phyloP scores from a whole-genome alignment of 92 coral and sea anemone species.

The Epizoanthus ramosus region DNA sequence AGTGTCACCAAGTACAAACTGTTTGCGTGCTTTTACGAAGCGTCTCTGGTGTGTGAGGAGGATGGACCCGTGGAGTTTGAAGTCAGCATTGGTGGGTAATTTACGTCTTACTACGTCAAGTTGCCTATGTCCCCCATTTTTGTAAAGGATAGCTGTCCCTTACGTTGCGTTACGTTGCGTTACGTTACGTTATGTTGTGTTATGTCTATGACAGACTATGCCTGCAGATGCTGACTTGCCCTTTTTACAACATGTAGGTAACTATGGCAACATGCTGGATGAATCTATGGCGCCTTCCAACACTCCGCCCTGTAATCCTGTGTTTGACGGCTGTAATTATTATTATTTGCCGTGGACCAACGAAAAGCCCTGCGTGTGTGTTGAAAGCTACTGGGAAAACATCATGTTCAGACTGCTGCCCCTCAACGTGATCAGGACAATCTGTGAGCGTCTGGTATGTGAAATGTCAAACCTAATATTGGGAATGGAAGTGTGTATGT shows the following conservation, averaged over 20 bases:
- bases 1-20: slow-evolving; percentile 88
- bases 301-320: slow-evolving; percentile 93
- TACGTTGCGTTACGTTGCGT: too few species aligned
- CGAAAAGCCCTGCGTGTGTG: slow-evolving; percentile 93
- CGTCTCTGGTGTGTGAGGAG: slow-evolving; percentile 83
- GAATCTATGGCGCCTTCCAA: slow-evolving; percentile 94
- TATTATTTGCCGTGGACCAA: slow-evolving; percentile 91
- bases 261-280: slow-evolving; percentile 97
- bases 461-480: not conserved
- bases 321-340: slow-evolving; percentile 86
- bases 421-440: slow-evolving; percentile 66
- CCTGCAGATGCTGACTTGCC: not conserved
- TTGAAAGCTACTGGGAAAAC: slow-evolving; percentile 96
- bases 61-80: slow-evolving; percentile 98
- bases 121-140: not conserved
- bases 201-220: not conserved
- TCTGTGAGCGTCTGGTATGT: slow-evolving; percentile 84
- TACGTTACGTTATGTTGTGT: too few species aligned
- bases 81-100: slow-evolving; percentile 91
- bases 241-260: slow-evolving; percentile 56
- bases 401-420: slow-evolving; percentile 89
- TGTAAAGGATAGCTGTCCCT: not conserved
- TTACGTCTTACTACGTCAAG: too few species aligned
- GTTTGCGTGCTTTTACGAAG: slow-evolving; percentile 94
- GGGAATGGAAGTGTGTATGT: not conserved